Conservation (phyloP, 2,797 vertebrate species). For the Neopelma chrysocephalum region DNA sequence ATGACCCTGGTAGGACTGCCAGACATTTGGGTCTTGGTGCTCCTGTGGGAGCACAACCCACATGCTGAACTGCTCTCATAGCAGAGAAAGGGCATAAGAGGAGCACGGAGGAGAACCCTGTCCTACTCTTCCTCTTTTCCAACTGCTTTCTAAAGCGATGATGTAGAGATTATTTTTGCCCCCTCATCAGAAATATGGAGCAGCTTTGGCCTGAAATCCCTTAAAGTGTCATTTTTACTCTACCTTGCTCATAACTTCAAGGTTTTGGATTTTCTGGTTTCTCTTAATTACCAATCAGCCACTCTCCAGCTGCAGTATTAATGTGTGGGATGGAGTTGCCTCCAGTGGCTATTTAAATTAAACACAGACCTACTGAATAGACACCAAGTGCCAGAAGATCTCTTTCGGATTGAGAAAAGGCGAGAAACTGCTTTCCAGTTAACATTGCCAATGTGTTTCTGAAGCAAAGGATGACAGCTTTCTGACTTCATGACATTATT, state of each 20-base stretch:
- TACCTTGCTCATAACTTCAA: neutral
- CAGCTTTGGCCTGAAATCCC: neutral
- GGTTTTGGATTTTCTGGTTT: neutral
- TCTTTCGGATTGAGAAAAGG: neutral
- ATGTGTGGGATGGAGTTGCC: neutral
- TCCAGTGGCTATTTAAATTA: slow-evolving; percentile 34
- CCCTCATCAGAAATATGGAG: neutral
- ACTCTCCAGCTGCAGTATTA: neutral
- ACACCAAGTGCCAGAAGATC: neutral
- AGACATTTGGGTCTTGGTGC: neutral
- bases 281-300: neutral
- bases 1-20: neutral
- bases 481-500: slow-evolving; percentile 38
- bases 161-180: neutral
- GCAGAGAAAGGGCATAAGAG: neutral
- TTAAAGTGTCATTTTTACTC: neutral
- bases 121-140: neutral
- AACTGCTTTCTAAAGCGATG: neutral
- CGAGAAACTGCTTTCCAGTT: slow-evolving; percentile 2
- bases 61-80: neutral
- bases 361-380: neutral
- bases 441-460: neutral
- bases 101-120: neutral
- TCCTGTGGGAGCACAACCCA: neutral
- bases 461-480: slow-evolving; percentile 1